Base-by-base conservation (phyloP, 2,797 vertebrate genomes). In the Sebastes vulpes region DNA sequence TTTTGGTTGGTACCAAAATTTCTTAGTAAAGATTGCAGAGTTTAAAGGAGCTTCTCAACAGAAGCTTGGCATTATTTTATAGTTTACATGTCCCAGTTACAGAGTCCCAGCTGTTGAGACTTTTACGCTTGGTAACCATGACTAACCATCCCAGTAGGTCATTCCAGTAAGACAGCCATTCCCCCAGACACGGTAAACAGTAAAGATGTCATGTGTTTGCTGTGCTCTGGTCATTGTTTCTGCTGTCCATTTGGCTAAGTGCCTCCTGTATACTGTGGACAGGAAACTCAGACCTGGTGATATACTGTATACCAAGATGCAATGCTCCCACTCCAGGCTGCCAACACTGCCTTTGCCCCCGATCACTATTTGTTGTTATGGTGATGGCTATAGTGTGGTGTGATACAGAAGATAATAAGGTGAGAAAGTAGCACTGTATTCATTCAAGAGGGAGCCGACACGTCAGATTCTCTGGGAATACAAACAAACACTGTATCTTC, bases 131-230 rank as follows among this genome's bases (percentile, higher is more conserved):
- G 25, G 89, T 88, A 72, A 89, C 89, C 83, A 86, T 77, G 81
- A 79, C 74, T 20, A 82, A 77, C 77, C 65, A 70, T 72, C 60
- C 63, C 63, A 32, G 54, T 76, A 28, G 25, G 53, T 76, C 54
- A 65, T 42, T 48, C 38, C 38, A 16, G 12, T 57, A 16, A 63
- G 73, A 60, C 76, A 65, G 64, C 31, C 63, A 29, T 65, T 68
- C 32, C 54, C 54, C 48, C 61, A 67, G 75, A 80, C 77, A 82
- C 32, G 18, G 79, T 66, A 80, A 88, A 92, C 83, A 92, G n/a
- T 67, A 52, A 82, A 35, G 74, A 85, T 86, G 82, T 87, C 77
- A 84, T 85, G 61, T 89, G 85, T 91, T 90, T 91, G 85, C 86
- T 29, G 61, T 65, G 60, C 72, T 77, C 64, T 72, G 72, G 60